Base-by-base conservation (phyloP, 1,140 invertebrate genomes). In the Uloborus diversus region DNA sequence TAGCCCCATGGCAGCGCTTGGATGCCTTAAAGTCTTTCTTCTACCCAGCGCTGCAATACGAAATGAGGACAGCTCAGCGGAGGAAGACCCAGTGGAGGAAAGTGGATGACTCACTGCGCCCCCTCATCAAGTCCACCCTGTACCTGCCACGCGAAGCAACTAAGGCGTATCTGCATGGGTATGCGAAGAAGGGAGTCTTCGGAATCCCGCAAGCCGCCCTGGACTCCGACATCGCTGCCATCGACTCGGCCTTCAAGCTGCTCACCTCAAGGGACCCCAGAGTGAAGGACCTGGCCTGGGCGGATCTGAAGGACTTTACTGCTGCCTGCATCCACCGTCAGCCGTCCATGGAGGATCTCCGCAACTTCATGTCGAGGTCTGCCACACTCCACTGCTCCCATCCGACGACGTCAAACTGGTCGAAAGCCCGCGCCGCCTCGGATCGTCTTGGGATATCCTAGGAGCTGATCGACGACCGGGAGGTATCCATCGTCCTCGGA, bases 1-100 rank as follows among this genome's bases (percentile, higher is more conserved):
- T 70, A 0, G 51, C 68, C 1, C 68, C 68, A 1, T 70, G 68
- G 68, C 68, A 70, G 20, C 9, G 51, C 2, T 4, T 70, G 0
- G 53, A 57, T 42, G 68, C 33, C 4, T 33, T 70, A 0, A 70
- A 70, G 4, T 27, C 68, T 20, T 70, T 57, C 68, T 37, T 64
- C 28, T 70, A 25, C 14, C 32, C 68, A 0, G 7, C 68, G 1
- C 51, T 70, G 4, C 30, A 23, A 7, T 53, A 32, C 32, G 7
- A 0, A 4, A 68, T 68, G 65, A 23, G 49, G 4, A 68, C 3
- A 1, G 65, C 14, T 0, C 25, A 28, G 4, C 25, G n/a, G 4
- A 1, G 11, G 1, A 68, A 68, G 13, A 1, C 27, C 11, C n/a
- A 7, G 0, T 53, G 65, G 65, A 25, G 9, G 4, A 49, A 27